A percentile compares a stretch with the other conserved stretches of the same genome.
phyloP scores from a whole-genome alignment of 2,888 invertebrate genomes.

The Hirtodrosophila cameraria region DNA sequence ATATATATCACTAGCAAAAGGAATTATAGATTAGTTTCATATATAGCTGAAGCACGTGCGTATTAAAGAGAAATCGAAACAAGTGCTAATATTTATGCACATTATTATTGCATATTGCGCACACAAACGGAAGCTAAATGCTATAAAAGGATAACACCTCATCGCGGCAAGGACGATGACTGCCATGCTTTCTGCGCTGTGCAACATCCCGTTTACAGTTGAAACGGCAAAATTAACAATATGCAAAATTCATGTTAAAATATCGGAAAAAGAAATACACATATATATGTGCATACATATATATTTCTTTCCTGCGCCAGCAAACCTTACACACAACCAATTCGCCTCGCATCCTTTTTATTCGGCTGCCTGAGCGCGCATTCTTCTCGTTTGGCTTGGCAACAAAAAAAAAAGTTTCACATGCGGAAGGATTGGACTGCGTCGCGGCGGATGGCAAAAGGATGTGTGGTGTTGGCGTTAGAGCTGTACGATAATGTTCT shows the following conservation, averaged over 20 bases:
- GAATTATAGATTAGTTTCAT: conserved; percentile 5
- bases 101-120: conserved; percentile 39
- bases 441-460: conserved; percentile 2
- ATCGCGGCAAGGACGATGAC: background rate
- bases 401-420: conserved; percentile 41
- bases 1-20: too few relatives aligned
- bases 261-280: conserved; percentile 82
- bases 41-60: background rate
- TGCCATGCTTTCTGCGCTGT: conserved; percentile 23
- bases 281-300: too few relatives aligned
- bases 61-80: conserved; percentile 29
- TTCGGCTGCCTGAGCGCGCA: conserved; percentile 46
- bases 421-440: conserved; percentile 50
- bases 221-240: conserved; percentile 80
- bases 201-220: conserved; percentile 49
- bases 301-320: conserved; percentile 70
- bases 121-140: conserved; percentile 64
- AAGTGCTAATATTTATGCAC: conserved; percentile 23
- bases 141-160: conserved; percentile 41
- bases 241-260: conserved; percentile 82
- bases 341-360: conserved; percentile 31
- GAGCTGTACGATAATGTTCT: background rate
- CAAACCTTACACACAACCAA: conserved; percentile 64
- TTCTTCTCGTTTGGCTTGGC: conserved; percentile 63
- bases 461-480: conserved; percentile 15